Evolutionary conservation across 1,140 invertebrate species (phyloP).

Genomic region (Drosophila leontia): DNA sequence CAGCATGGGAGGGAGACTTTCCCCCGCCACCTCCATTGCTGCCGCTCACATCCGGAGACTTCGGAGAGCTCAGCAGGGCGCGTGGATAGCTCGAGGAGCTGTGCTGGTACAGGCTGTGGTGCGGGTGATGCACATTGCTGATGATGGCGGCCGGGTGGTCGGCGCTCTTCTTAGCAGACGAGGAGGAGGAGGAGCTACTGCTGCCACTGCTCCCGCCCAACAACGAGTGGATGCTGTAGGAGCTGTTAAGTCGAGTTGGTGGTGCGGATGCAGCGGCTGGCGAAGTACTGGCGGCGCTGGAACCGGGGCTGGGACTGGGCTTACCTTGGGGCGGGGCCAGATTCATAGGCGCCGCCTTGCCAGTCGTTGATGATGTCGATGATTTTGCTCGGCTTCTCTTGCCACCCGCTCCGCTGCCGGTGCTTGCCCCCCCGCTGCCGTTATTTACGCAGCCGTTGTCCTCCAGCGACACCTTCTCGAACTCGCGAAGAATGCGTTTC

Average conservation of each 20-base stretch:
- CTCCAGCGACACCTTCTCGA: slow-evolving; percentile 90
- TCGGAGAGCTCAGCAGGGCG: slow-evolving; percentile 67
- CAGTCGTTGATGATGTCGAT: slow-evolving; percentile 40
- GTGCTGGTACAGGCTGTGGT: slow-evolving; percentile 53
- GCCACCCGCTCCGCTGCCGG: slow-evolving; percentile 62
- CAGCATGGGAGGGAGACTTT: slow-evolving; percentile 74
- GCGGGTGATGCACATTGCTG: slow-evolving; percentile 68
- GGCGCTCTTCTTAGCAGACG: slow-evolving; percentile 40
- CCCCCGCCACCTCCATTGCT: slow-evolving; percentile 66
- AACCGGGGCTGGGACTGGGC: slow-evolving; percentile 27
- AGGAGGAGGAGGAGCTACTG: slow-evolving; percentile 42
- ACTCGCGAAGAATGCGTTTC: slow-evolving; percentile 90
- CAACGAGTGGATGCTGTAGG: slow-evolving; percentile 92
- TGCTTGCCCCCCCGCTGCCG: slow-evolving; percentile 67
- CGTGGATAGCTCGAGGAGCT: slow-evolving; percentile 59
- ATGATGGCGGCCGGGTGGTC: slow-evolving; percentile 73
- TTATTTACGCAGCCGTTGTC: slow-evolving; percentile 84
- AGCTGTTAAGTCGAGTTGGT: slow-evolving; percentile 86
- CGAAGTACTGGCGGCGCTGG: slow-evolving; percentile 39
- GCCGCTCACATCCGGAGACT: slow-evolving; percentile 70
- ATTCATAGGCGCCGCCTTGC: slow-evolving; percentile 59
- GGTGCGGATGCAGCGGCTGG: slow-evolving; percentile 55
- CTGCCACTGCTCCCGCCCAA: slow-evolving; percentile 86
- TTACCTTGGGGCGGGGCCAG: slow-evolving; percentile 61
- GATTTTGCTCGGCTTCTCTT: slow-evolving; percentile 86